Base-by-base conservation (phyloP, 2,888 invertebrate genomes). In the Orchesella flavescens region DNA sequence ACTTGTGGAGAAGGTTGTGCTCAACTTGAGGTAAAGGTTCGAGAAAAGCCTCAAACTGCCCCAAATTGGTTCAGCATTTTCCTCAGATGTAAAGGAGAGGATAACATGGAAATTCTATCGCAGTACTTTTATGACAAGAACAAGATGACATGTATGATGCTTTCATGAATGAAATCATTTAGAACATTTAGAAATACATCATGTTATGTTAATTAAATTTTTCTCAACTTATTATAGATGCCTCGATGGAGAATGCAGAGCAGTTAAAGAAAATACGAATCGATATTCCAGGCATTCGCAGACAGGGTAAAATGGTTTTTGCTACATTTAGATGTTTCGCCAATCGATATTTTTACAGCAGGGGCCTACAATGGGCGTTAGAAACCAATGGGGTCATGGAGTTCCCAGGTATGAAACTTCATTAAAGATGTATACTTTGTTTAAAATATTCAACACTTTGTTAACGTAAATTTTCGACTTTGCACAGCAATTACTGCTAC, bases 271-370 rank as follows among this genome's bases (percentile, higher is more conserved):
- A 78, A 72, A 78, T 86, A 13, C 68, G 84, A 19, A 68, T 86
- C n/a, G 86, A 86, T 61, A 63, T 86, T 2, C 71, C 80, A 15
- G 83, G 65, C 0, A 46, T 86, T 10, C 68, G 83, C 17, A 83
- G 53, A 61, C 83, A 84, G 44, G 80, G 66, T 2, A 77, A 57
- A 43, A 68, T 68, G 34, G 66, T 83, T 15, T 66, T 73, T n/a
- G 84, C 81, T 1, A 86, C 82, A n/a, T 83, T 86, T 46, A 44
- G 86, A 46, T 86, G 86, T 43, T 86, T 84, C 44, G 86, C 86
- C 2, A 86, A 86, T 53, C 77, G 86, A 7, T 86, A 86, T 43
- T 86, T 84, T 43, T 83, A 83, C 44, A 73, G 83, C 9, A 73
- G 83, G 63, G 86, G 86, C 21, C 34, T 86, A 17, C 84, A 80